Evolutionary conservation across 2,797 vertebrate species (phyloP), one percentile per base, ranked within the genome.

Genomic region (Ctenopoma kingsleyae): DNA sequence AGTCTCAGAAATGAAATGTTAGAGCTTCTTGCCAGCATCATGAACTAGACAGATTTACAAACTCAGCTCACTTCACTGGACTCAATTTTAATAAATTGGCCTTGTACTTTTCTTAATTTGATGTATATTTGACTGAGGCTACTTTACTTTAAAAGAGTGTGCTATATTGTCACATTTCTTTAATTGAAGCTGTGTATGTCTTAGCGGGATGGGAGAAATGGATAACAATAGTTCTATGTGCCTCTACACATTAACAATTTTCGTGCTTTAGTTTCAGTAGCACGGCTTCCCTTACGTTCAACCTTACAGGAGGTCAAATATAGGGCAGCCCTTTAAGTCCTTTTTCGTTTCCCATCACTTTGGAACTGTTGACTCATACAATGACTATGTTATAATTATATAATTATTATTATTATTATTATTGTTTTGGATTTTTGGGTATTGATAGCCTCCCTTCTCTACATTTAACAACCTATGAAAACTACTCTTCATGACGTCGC

Each of bases 1-100:
- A 44, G 4, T 3, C 8, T 17, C 20, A 38, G 8, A 68, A 51
- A 54, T 76, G 16, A 80, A 46, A 49, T 3, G 0, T 51, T n/a
- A 5, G 15, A 48, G 4, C 15, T n/a, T 15, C 30, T 19, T 38
- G 13, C 5, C 22, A 23, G 11, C 11, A 17, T 38, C 4, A 20
- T 25, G 9, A 32, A 57, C 6, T 5, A 62, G 9, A 36, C 0
- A 10, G 35, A 5, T 5, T 44, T 6, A 10, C 20, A 17, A 19
- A 10, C 47, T 23, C 25, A 19, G n/a, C 30, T 44, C n/a, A n/a
- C 13, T 40, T 60, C 30, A 1, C 16, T 11, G 15, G 5, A 61
- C 55, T 55, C 4, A 3, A 19, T 44, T 44, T 17, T 6, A 43
- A 43, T 17, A 43, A 1, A 40, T 17, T 43, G 16, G 5, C n/a